Evolutionary conservation across 2,888 invertebrate species (phyloP), one percentile per base, ranked within the genome.

Genomic region (Philonicus albiceps): DNA sequence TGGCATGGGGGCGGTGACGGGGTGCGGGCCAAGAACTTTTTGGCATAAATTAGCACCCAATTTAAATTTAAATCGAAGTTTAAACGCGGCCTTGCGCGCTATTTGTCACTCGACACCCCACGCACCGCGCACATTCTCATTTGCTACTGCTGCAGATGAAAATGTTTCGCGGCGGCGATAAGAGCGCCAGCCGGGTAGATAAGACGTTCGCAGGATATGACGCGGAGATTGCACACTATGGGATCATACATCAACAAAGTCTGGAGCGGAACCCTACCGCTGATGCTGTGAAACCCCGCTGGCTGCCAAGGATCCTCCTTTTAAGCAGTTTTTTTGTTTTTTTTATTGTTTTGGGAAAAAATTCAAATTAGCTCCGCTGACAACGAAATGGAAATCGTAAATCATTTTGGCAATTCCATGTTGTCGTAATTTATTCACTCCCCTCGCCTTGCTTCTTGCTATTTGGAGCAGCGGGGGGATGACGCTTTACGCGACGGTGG

Each of bases 381-480:
- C 75, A 85, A 75, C 75, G 31, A 74, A 85, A 75, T 75, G 75
- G 85, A 53, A 55, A 55, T 75, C 75, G 75, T 85, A 85, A 85
- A 85, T 85, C 85, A 85, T 85, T 85, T 85, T 85, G 85, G 85
- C 74, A 85, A 85, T 85, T 85, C 85, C 75, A 85, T 85, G 85
- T 85, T 85, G 72, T 84, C 53, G 85, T 43, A 85, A 85, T 85
- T 85, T 85, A 85, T 85, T 85, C 73, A 72, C 7, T 37, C 85
- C 49, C 30, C 64, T 34, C 83, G 27, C 4, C 43, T 49, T 49
- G 16, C 31, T 43, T 43, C 81, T n/a, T 37, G 22, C 37, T 1
- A 5, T 19, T 11, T 22, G 19, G 22, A 13, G 30, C 34, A 16
- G 34, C 0, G 34, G 72, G 8, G 64, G 43, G 40, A 37, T 72